Evolutionary conservation across 2,888 invertebrate species (phyloP), one percentile per base, ranked within the genome.

Genomic region (Sarcophaga carnaria): DNA sequence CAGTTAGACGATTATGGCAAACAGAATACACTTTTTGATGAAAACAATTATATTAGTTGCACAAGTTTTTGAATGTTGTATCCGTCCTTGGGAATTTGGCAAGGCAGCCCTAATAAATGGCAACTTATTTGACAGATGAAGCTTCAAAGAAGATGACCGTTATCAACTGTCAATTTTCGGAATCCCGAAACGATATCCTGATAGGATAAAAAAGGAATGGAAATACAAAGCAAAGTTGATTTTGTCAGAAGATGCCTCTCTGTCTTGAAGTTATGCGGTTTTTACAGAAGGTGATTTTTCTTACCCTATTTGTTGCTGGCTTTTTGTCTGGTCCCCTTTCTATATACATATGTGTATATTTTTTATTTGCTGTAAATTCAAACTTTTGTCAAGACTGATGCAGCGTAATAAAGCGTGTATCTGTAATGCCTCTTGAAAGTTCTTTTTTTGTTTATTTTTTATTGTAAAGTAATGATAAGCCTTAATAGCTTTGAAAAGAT

Each of bases 401-500:
- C 49, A 14, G 62, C 20, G 67, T 75, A 80, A 80, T 80, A 67
- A 80, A 74, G 27, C 67, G 37, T 69, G 47, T 47, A 70, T 81
- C 54, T 62, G 69, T 76, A 81, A 70, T 59, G 70, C 81, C 76
- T 54, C 69, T 76, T 81, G 63, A 76, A 81, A 10, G 37, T n/a
- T 81, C 75, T 74, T 70, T 70, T 17, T 70, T 25, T 6, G 8
- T 45, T 59, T 59, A 54, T 72, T 72, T 69, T 81, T 49, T 59
- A 81, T 81, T 75, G 63, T 81, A 69, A 81, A 76, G 76, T 81
- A 76, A 64, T 81, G 81, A 81, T 81, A 76, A 76, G 76, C 76
- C 76, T 63, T 81, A 76, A 76, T 81, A 27, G 76, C 49, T 64
- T 20, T 70, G 62, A 76, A 81, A 27, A 69, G 75, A 70, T 70